A percentile compares a stretch with the other conserved stretches of the same genome.
Evolutionary conservation across 1,140 invertebrate species (phyloP).

Genomic region (Sycophaga agraensis): DNA sequence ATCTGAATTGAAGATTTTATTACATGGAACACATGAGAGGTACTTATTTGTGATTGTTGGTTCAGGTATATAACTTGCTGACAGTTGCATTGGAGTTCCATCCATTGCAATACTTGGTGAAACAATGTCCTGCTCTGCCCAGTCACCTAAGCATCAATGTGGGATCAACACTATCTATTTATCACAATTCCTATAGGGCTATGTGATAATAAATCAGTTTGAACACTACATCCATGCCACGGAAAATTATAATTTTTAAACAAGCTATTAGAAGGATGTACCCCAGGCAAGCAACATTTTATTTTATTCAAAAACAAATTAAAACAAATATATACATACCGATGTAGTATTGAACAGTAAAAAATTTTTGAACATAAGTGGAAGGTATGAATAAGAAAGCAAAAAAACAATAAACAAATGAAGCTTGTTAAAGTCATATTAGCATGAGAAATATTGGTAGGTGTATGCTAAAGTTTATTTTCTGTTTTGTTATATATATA

Average conservation of each 20-base stretch:
- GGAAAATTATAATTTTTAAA: constrained; percentile 40
- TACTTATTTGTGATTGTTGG: constrained; percentile 33
- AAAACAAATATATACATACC: constrained; percentile 11
- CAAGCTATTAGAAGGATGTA: neutral
- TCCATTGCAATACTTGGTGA: constrained; percentile 6
- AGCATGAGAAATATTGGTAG: constrained; percentile 4
- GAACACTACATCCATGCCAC: constrained; percentile 58
- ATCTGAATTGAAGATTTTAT: constrained; percentile 54
- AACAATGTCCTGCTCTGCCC: constrained; percentile 22
- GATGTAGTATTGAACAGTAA: neutral
- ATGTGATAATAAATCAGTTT: constrained; percentile 60
- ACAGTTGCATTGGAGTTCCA: constrained; percentile 14
- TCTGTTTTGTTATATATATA: neutral
- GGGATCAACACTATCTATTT: constrained; percentile 59
- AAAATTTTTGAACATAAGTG: too few species aligned
- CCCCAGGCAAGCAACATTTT: neutral
- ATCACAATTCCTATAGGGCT: constrained; percentile 51
- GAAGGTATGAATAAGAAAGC: neutral
- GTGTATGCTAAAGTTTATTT: constrained; percentile 16
- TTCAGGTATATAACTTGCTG: constrained; percentile 6
- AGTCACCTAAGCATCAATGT: constrained; percentile 58
- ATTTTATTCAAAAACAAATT: neutral
- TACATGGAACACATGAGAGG: constrained; percentile 48
- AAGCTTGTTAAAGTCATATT: neutral
- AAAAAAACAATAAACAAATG: constrained; percentile 12